Base-by-base conservation (phyloP, 2,888 invertebrate species). In the Anthoptus insignis region DNA sequence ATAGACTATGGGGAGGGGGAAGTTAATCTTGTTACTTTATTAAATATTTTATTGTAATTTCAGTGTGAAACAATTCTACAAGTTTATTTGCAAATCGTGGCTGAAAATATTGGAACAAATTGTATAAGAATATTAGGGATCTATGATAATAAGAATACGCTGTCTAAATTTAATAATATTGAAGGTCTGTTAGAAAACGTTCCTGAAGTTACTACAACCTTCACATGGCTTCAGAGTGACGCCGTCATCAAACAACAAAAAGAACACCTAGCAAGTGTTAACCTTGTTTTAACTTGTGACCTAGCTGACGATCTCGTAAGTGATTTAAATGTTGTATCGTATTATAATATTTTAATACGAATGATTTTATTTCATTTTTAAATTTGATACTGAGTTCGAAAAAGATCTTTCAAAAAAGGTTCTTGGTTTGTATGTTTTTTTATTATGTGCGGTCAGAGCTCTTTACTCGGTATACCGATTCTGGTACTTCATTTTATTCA, bases 11-110 rank as follows among this genome's bases (percentile, higher is more conserved):
- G n/a, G n/a, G n/a, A n/a, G n/a, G n/a, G n/a, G n/a, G n/a, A n/a
- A n/a, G n/a, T n/a, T n/a, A n/a, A n/a, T n/a, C n/a, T n/a, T n/a
- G n/a, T n/a, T n/a, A n/a, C n/a, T n/a, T n/a, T n/a, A n/a, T n/a
- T n/a, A 2, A 22, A 22, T 22, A 47, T 22, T 13, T 13, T 22
- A n/a, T 3, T 47, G 11, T 47, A 13, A 47, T 47, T 47, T 22
- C 47, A 47, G 47, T 21, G 11, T n/a, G 22, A 22, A 47, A 22
- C 22, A 5, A 22, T 22, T n/a, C 11, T 47, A 22, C 22, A 47
- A 22, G 22, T 47, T 22, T 22, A 13, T 22, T 47, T 47, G 22
- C 47, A 47, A 47, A 47, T 47, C 6, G 22, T 47, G 22, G 47
- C 47, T 47, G 47, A 47, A 47, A 47, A 21, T 13, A 22, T 37